Evolutionary conservation across 2,888 invertebrate genomes (phyloP).

Genomic region (Plagodis pulveraria): DNA sequence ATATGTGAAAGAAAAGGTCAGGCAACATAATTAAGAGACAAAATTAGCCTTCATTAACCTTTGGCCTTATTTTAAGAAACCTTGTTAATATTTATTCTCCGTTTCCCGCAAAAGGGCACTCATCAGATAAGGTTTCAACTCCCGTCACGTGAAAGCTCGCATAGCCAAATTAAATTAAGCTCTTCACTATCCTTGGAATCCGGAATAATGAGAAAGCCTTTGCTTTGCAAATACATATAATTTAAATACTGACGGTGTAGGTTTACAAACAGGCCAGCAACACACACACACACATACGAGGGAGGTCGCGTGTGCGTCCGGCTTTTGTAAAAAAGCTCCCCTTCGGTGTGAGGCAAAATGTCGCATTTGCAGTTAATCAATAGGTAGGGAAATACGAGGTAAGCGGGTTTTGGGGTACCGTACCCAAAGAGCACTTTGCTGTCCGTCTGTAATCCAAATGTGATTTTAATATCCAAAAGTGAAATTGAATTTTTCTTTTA

Average conservation of each 20-base stretch:
- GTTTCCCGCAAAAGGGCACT: constrained; percentile 15
- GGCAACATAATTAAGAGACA: constrained; percentile 3
- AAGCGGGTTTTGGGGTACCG: not conserved
- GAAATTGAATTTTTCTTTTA: too few relatives aligned
- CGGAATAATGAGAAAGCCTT: constrained; percentile 59
- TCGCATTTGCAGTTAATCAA: constrained; percentile 37
- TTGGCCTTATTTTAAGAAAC: constrained; percentile 4
- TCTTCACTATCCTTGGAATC: constrained; percentile 42
- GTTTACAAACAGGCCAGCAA: constrained; percentile 43
- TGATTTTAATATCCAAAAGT: too few relatives aligned
- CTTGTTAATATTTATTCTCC: constrained; percentile 17
- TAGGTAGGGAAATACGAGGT: constrained; percentile 15
- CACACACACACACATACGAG: constrained; percentile 24
- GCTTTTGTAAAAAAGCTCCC: constrained; percentile 25
- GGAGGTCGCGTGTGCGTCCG: constrained; percentile 26
- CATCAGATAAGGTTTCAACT: constrained; percentile 5
- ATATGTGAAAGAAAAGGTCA: too few relatives aligned
- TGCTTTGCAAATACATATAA: constrained; percentile 51
- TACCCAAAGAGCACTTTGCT: too few relatives aligned
- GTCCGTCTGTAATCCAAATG: too few relatives aligned
- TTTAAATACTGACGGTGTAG: constrained; percentile 64
- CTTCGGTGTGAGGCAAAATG: constrained; percentile 30
- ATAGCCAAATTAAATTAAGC: constrained; percentile 35
- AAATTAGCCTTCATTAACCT: constrained; percentile 1
- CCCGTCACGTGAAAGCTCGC: constrained; percentile 15